phyloP scores from a whole-genome alignment of 64 coral and sea anemone species.

The Orbicella faveolata region DNA sequence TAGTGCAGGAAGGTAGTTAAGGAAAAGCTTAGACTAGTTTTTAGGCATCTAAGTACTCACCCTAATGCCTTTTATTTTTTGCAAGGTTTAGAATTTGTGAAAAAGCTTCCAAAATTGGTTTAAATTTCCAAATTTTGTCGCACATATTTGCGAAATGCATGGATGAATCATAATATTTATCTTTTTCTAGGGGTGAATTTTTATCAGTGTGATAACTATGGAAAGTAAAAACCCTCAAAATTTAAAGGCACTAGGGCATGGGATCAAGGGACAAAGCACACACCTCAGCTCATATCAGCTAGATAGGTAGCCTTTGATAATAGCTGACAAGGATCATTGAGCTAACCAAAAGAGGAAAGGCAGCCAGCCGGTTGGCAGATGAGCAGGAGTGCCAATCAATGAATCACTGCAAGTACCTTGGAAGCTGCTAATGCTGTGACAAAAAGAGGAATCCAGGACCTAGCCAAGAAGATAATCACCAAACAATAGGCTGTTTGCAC shows the following conservation, averaged over 20 bases:
- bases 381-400: neutral
- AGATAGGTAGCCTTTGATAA: neutral
- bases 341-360: neutral
- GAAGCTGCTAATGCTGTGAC: neutral
- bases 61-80: neutral
- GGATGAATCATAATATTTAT: too few species aligned
- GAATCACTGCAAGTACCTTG: neutral
- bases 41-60: neutral
- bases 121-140: neutral
- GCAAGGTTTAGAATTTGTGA: neutral
- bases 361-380: neutral
- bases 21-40: too few species aligned
- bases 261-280: constrained; percentile 22
- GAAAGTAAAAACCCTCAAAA: neutral
- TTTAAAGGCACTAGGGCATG: neutral
- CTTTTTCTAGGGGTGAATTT: too few species aligned
- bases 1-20: too few species aligned
- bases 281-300: neutral
- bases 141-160: neutral
- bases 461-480: neutral
- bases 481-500: neutral
- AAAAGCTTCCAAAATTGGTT: neutral
- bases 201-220: neutral
- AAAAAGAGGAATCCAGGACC: neutral
- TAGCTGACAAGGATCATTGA: neutral